Percentiles rank a stretch among this genome's conserved stretches.
Evolutionary conservation across 2,113 vertebrate genomes (phyloP).

Genomic region (Zootoca vivipara): DNA sequence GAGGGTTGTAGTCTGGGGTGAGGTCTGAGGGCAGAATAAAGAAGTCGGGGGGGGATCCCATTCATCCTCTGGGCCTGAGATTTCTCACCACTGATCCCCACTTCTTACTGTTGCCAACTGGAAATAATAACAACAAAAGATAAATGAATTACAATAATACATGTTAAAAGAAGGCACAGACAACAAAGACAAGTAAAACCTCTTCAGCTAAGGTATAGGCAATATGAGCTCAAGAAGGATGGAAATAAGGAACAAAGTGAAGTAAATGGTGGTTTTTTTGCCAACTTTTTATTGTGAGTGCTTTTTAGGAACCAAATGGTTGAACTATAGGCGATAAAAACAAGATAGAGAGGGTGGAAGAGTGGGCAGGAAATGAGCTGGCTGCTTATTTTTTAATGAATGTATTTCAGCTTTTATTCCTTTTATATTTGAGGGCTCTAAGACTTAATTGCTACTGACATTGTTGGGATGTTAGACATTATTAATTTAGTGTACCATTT

Average conservation of each 20-base stretch:
- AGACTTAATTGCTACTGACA: background rate
- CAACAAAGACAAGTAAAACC: background rate
- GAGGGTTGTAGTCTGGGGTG: no score
- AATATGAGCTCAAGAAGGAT: background rate
- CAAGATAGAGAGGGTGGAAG: background rate
- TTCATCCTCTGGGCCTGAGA: no score
- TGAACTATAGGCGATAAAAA: background rate
- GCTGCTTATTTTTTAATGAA: background rate
- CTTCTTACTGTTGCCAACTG: background rate
- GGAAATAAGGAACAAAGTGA: constrained; percentile 15
- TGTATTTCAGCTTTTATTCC: background rate
- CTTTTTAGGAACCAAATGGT: background rate
- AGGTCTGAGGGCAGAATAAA: no score
- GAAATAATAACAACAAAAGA: constrained; percentile 12
- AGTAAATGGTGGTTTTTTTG: background rate
- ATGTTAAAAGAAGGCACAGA: background rate
- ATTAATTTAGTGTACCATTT: background rate
- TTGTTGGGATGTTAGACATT: background rate
- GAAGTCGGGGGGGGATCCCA: no score
- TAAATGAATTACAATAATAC: constrained; percentile 12
- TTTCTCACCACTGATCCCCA: background rate
- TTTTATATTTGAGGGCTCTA: background rate
- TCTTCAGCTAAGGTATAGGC: constrained; percentile 1
- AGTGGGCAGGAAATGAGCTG: background rate
- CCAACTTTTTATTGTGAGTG: constrained; percentile 7